Evolutionary conservation across 1,140 invertebrate genomes (phyloP).

Genomic region (Cherax destructor): DNA sequence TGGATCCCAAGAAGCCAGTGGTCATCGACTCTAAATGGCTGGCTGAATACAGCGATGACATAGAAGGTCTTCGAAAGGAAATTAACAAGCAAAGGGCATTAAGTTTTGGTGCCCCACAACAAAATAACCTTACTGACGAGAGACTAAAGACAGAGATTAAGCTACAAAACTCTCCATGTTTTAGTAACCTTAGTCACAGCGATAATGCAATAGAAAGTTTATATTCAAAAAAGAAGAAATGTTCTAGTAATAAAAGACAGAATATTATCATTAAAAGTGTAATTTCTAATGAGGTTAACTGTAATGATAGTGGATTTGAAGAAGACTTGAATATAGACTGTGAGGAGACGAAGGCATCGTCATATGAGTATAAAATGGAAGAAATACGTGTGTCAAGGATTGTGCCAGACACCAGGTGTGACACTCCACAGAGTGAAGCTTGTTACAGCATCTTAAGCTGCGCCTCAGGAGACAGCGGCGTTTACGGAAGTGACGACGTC

Average conservation of each 20-base stretch:
- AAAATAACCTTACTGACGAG: background rate
- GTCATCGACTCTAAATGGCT: constrained; percentile 11
- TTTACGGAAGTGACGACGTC: constrained; percentile 13
- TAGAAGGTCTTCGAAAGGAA: background rate
- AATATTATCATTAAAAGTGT: background rate
- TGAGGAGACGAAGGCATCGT: background rate
- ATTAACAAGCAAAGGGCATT: background rate
- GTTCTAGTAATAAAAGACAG: background rate
- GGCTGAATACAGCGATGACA: background rate
- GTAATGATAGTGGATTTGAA: background rate
- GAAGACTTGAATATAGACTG: background rate
- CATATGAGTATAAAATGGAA: background rate
- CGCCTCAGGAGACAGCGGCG: constrained; percentile 29
- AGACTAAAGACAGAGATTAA: background rate
- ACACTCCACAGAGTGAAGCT: constrained; percentile 3
- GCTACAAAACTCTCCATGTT: background rate
- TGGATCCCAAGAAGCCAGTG: background rate
- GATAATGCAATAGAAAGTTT: background rate
- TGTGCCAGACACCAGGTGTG: background rate
- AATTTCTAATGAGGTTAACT: background rate
- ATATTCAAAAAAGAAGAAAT: background rate
- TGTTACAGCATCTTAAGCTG: constrained; percentile 27
- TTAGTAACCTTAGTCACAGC: background rate
- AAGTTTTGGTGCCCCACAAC: background rate
- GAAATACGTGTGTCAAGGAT: background rate